Evolutionary conservation across 2,888 invertebrate genomes (phyloP).

Genomic region (Herminia tarsipennalis): DNA sequence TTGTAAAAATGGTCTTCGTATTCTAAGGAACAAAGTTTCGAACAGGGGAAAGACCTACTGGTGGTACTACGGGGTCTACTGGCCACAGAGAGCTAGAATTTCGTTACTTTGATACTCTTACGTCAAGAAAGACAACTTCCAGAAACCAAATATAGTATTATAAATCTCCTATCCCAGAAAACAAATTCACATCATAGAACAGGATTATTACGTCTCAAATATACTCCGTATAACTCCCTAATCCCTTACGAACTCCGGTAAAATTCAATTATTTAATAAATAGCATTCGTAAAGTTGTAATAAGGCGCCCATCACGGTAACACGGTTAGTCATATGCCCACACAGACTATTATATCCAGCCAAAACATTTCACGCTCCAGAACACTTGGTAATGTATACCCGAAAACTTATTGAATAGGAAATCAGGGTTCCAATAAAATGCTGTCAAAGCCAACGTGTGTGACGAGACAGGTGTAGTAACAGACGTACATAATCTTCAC

Average conservation of each 20-base stretch:
- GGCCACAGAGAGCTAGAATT: too few species aligned
- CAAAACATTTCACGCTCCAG: conserved; percentile 73
- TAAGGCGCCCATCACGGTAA: conserved; percentile 45
- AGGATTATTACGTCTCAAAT: too few species aligned
- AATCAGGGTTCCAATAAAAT: conserved; percentile 79
- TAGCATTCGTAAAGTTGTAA: conserved; percentile 28
- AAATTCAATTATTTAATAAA: conserved; percentile 6
- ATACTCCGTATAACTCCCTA: too few species aligned
- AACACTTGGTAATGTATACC: conserved; percentile 70
- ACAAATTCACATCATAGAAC: too few species aligned
- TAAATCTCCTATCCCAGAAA: too few species aligned
- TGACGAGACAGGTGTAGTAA: conserved; percentile 63
- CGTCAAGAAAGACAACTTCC: too few species aligned
- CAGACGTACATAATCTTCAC: conserved; percentile 35
- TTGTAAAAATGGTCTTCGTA: too few species aligned
- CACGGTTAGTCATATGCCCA: conserved; percentile 51
- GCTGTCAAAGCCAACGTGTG: conserved; percentile 75
- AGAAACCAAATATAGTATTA: too few species aligned
- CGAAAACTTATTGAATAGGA: conserved; percentile 78
- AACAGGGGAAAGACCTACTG: too few species aligned
- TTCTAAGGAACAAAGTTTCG: too few species aligned
- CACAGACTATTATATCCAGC: conserved; percentile 49
- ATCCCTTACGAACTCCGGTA: neutral
- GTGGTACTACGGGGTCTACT: too few species aligned
- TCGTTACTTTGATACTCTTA: too few species aligned